Evolutionary conservation across 2,888 invertebrate species (phyloP), one percentile per base, ranked within the genome.

Genomic region (Eupithecia vulgata): DNA sequence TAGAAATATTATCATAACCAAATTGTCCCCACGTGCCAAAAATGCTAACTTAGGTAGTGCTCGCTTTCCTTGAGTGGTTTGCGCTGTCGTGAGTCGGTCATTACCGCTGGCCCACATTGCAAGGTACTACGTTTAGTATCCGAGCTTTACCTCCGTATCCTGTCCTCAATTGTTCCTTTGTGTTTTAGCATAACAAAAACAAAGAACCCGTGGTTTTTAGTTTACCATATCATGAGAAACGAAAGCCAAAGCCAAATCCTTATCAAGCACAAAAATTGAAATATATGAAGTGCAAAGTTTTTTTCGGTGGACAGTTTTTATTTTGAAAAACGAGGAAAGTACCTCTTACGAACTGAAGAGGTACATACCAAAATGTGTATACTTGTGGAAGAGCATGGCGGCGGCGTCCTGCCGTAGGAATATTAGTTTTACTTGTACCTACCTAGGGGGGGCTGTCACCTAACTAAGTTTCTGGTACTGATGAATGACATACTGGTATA

Each of bases 51-150:
- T 76, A 72, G 64, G 67, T 74, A 70, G 68, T 73, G 64, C 75
- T 77, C 81, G 81, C 83, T 84, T 83, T 83, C 79, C 81, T 77
- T 80, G 78, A 81, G 79, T 79, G 81, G 83, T 85, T 84, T 84
- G 82, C 81, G 81, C 81, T 80, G 83, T 86, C 87, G 85, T 88
- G 88, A 83, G 83, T 83, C 73, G 80, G 82, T 84, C 84, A 88
- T 89, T 89, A 88, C 83, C 79, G 81, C 79, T 85, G 87, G 75
- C 84, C 90, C 80, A 91, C 85, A 90, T 90, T 74, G 80, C 80
- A 74, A 80, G 84, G 81, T 83, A 83, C 82, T 75, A 69, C 74
- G 78, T 80, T 81, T 81, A 77, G 74, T 77, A 80, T 79, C 80
- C 80, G 79, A 81, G 76, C 76, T 78, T 78, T 81, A 79, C 72